Evolutionary conservation across 53 echinoderm and acorn worm species (phyloP), one percentile per base, ranked within the genome.

Genomic region (Holothuria scabra): DNA sequence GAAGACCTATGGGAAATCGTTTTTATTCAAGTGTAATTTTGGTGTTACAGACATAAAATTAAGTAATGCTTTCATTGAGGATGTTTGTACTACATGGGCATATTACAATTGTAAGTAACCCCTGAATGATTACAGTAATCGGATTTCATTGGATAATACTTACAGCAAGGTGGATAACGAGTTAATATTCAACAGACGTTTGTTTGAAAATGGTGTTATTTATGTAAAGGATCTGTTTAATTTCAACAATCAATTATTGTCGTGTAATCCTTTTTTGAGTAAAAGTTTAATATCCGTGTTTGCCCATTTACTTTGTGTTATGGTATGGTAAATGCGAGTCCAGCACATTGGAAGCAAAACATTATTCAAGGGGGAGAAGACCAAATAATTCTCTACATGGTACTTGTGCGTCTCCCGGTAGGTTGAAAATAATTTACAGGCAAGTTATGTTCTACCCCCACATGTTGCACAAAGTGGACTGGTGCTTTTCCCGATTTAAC

Each of bases 271-370:
- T n/a, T n/a, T n/a, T n/a, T n/a, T n/a, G n/a, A n/a, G n/a, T n/a
- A 14, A 12, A 64, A 64, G 4, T 64, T 64, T 64, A 29, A 29
- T 9, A 20, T 64, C 12, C 18, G 12, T 14, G 24, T 26, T n/a
- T 64, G 65, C 22, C 65, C 65, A 64, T 64, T 64, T n/a, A 64
- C 65, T 20, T 26, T 64, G n/a, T n/a, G n/a, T n/a, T n/a, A n/a
- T n/a, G n/a, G n/a, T n/a, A n/a, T n/a, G n/a, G n/a, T n/a, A n/a
- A 4, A 64, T 64, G 65, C 65, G 12, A n/a, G 24, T 1, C 65
- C 65, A 20, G 29, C 12, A 20, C 19, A 5, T 64, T 64, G 65
- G 65, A 64, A 64, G 22, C 19, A 64, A n/a, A 19, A n/a, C 29
- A 64, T 64, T 64, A 12, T 9, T 12, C 24, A 64, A 28, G n/a